Evolutionary conservation across 23 tunicate species (phyloP).

Genomic region (Aplidium turbinatum): DNA sequence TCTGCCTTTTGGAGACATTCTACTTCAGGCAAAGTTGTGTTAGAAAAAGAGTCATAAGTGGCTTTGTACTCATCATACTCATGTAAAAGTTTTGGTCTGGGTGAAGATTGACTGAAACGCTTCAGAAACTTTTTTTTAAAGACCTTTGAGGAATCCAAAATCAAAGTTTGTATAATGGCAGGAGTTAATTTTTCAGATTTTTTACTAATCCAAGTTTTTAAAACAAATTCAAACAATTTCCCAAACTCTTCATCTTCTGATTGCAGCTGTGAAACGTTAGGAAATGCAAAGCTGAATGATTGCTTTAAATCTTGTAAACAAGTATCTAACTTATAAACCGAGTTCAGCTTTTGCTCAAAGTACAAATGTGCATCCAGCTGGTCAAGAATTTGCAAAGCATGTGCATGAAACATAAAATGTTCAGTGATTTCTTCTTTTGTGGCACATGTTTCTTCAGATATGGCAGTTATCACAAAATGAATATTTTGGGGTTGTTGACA

Average conservation of each 20-base stretch:
- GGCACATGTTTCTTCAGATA: no score
- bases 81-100: no score
- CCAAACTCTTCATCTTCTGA: background rate
- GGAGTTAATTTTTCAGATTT: background rate
- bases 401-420: constrained; percentile 2
- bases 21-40: no score
- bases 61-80: no score
- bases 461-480: constrained; percentile 3
- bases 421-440: background rate
- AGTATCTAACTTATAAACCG: no score
- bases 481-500: background rate
- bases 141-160: background rate
- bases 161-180: background rate
- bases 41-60: no score
- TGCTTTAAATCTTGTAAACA: no score
- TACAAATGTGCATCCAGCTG: background rate
- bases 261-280: background rate
- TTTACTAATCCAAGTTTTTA: constrained; percentile 2
- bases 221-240: background rate
- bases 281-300: no score
- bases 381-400: constrained; percentile 10
- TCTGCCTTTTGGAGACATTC: no score
- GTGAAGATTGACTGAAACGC: no score
- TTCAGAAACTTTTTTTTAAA: background rate
- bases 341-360: background rate